Evolutionary conservation across 2,888 invertebrate species (phyloP).

Genomic region (Synergus umbraculus): DNA sequence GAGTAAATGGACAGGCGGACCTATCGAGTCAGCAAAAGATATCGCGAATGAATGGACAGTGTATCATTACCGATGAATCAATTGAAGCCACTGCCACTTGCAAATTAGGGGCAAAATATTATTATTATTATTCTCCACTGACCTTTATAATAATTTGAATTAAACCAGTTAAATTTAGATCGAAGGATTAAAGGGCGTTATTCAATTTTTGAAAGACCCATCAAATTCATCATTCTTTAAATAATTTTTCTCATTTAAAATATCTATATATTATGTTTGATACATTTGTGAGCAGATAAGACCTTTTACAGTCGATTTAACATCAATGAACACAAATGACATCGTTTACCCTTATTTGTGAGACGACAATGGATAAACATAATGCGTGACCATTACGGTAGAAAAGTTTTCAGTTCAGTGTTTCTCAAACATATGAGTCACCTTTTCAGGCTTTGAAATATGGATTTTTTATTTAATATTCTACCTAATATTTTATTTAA

Average conservation of each 20-base stretch:
- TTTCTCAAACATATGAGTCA: neutral
- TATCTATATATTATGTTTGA: neutral
- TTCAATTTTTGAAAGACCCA: too few relatives aligned
- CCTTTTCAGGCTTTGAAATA: neutral
- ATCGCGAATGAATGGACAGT: constrained; percentile 22
- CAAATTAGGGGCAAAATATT: neutral
- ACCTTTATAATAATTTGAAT: neutral
- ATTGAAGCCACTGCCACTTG: constrained; percentile 24
- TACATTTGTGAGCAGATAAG: neutral
- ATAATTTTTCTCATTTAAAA: neutral
- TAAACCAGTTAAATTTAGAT: too few relatives aligned
- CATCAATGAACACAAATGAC: constrained; percentile 15
- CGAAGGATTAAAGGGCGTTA: too few relatives aligned
- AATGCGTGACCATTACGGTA: constrained; percentile 10
- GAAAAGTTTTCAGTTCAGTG: constrained; percentile 11
- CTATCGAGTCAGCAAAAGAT: constrained; percentile 31
- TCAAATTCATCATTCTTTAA: too few relatives aligned
- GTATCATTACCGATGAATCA: constrained; percentile 35
- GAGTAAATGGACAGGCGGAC: constrained; percentile 11
- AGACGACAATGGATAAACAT: constrained; percentile 22
- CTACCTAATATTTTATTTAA: neutral
- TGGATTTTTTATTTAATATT: neutral
- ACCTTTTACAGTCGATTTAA: constrained; percentile 12
- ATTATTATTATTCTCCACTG: neutral
- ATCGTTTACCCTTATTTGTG: constrained; percentile 23